A percentile compares a stretch with the other conserved stretches of the same genome.
phyloP scores from a whole-genome alignment of 1,140 invertebrate species.

The Philotrypesis tridentata region DNA sequence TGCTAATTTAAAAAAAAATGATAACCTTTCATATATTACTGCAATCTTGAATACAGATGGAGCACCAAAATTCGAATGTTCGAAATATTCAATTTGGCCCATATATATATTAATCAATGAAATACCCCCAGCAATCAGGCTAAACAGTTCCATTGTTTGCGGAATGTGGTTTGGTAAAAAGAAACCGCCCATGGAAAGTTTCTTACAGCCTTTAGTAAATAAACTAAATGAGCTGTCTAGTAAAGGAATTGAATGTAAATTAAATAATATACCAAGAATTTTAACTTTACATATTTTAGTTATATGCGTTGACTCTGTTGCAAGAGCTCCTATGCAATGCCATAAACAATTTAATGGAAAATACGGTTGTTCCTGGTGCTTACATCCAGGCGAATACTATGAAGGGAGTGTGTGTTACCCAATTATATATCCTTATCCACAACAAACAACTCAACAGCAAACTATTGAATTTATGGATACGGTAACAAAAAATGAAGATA shows the following conservation, averaged over 20 bases:
- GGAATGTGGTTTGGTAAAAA: slow-evolving; percentile 39
- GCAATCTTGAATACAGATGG: slow-evolving; percentile 34
- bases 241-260: not conserved
- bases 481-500: not conserved
- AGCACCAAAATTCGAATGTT: slow-evolving; percentile 4
- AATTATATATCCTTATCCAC: not conserved
- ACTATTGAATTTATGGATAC: not conserved
- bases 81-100: not conserved
- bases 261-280: not conserved
- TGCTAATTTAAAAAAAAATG: not conserved
- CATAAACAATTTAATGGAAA: not conserved
- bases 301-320: slow-evolving; percentile 20
- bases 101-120: slow-evolving; percentile 30
- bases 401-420: not conserved
- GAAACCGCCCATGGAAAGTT: slow-evolving; percentile 15
- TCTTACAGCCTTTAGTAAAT: slow-evolving; percentile 2
- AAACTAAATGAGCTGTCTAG: not conserved
- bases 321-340: slow-evolving; percentile 2
- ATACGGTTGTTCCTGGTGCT: too few species aligned
- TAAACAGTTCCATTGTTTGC: not conserved
- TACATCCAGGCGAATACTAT: slow-evolving; percentile 11
- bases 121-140: slow-evolving; percentile 5
- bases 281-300: not conserved
- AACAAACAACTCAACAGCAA: not conserved
- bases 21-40: slow-evolving; percentile 14